Evolutionary conservation across 2,797 vertebrate species (phyloP), one percentile per base, ranked within the genome.

Genomic region (Hirundo rustica): DNA sequence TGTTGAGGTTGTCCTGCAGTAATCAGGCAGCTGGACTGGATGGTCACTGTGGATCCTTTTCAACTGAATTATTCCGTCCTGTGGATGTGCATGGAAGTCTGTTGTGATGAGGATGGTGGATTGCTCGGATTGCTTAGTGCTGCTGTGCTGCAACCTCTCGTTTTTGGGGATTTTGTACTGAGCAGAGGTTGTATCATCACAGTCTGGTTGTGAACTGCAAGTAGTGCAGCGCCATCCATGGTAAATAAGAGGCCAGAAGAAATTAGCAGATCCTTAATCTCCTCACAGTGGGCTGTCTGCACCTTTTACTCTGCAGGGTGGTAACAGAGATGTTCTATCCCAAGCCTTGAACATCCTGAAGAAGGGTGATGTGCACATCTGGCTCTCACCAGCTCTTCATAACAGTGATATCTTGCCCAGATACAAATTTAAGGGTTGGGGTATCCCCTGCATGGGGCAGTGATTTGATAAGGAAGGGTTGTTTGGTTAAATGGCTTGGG

Each of bases 321-420:
- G 20, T 14, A 40, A 11, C 25, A 40, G 50, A 5, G 65, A 2
- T 94, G 53, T 44, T 55, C 21, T 18, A 1, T 58, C 29, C 40
- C 4, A 3, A 32, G 36, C 57, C 16, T 8, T 3, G 15, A n/a
- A 34, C 30, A 36, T 34, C 13, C 47, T 78, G 74, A 17, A 50
- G 73, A 22, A 54, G 16, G 17, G 12, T 32, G 30, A 11, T 34
- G 45, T 32, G 20, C 48, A 64, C 0, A 0, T n/a, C 13, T 65
- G 32, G 17, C 47, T 54, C 57, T 70, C 61, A 54, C 36, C 47
- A 81, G 64, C 29, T 54, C 36, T 54, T 11, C 1, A 0, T 17
- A 32, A 13, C 1, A 6, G 38, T 3, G 4, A 30, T n/a, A 5
- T 62, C 29, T 60, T 9, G 1, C 13, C 34, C n/a, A 29, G 61